Evolutionary conservation across 2,888 invertebrate species (phyloP), one percentile per base, ranked within the genome.

Genomic region (Leptinotarsa rubiginosa): DNA sequence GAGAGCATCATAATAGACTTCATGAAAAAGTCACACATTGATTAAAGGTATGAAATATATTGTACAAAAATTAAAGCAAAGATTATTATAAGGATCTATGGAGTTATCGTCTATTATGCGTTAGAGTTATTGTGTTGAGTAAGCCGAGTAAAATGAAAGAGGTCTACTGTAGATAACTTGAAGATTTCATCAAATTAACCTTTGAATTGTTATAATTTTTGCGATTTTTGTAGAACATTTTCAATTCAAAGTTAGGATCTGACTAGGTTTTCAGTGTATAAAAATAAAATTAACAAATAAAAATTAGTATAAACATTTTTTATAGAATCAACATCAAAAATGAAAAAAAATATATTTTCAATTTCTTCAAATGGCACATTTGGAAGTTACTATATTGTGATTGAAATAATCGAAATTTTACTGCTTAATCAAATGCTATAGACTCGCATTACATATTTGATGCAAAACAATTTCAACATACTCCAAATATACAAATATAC

Each of bases 211-310:
- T 41, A 41, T 12, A 41, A 41, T 10, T 41, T 41, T 41, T 41
- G 12, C 10, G 2, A 41, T 41, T 41, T 41, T 41, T 41, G 41
- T 41, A 10, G 10, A 41, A 41, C 41, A 41, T 10, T 41, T 41
- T 41, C 41, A 41, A 41, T 41, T 41, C 41, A 10, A 56, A 4
- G 20, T 20, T 56, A 20, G 13, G 20, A 56, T 56, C 15, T 56
- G 62, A 62, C 62, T 62, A 62, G 62, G 62, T 31, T 62, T 41
- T n/a, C 31, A 18, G 25, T 62, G 62, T 41, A 41, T 41, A n/a
- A 10, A 62, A 62, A 18, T 7, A 10, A 62, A 31, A 31, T 31
- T 25, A 62, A 16, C 15, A 56, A 59, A 59, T 20, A 15, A 15
- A 22, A 22, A 59, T 59, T 25, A 41, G 10, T 12, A 41, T 10